phyloP scores from a whole-genome alignment of 2,113 vertebrate species.

The Phrynosoma platyrhinos region DNA sequence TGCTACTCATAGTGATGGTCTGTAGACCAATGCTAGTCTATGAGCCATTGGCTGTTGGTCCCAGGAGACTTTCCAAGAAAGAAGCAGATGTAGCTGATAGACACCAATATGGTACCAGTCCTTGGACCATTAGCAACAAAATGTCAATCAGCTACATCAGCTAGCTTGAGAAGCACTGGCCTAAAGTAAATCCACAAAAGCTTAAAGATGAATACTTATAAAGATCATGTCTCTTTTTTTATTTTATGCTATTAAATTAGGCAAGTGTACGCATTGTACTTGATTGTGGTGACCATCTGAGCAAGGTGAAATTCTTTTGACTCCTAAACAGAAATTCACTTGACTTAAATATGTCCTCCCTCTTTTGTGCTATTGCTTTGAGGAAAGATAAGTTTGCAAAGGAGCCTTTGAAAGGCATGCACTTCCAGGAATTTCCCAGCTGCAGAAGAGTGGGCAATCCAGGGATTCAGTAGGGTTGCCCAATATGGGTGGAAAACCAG shows the following conservation, averaged over 20 bases:
- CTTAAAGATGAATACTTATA: neutral
- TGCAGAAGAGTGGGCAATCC: neutral
- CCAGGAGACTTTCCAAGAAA: no score
- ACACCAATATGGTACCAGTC: no score
- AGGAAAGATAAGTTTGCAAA: neutral
- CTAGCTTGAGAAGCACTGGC: no score
- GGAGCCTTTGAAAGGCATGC: neutral
- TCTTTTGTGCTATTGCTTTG: neutral
- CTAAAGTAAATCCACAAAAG: no score
- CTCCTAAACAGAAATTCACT: neutral
- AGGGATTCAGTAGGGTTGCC: neutral
- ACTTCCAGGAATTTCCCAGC: neutral
- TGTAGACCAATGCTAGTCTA: no score
- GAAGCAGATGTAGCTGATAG: no score
- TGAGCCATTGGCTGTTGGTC: no score
- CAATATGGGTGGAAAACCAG: neutral
- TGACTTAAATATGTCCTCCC: neutral
- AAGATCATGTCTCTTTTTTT: neutral
- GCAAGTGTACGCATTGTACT: neutral
- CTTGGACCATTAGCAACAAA: no score
- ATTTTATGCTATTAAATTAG: neutral
- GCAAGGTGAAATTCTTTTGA: slow-evolving; percentile 2
- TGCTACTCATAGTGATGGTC: no score
- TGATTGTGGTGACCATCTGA: neutral
- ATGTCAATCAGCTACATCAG: no score